These are phyloP conservation scores for Phaethon lepturus DNA, from an alignment of 2,113 vertebrate species.

Conservation along the genomic window DNA sequence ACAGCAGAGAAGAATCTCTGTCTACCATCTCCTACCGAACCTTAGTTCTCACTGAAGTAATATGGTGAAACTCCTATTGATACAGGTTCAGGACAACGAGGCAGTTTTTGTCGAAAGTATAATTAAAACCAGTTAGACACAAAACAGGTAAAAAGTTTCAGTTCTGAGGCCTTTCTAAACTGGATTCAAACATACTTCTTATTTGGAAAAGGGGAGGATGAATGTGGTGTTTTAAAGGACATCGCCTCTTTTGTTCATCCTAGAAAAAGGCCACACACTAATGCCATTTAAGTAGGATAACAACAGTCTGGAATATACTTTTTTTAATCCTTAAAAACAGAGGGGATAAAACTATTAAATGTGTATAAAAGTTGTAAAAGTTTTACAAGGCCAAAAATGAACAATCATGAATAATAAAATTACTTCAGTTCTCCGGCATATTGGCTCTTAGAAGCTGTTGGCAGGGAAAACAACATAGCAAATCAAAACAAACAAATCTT, in stretches of 20 bases:
- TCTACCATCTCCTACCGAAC: neutral
- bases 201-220: neutral
- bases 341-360: neutral
- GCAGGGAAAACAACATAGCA: constrained; percentile 27
- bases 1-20: neutral
- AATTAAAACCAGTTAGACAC: neutral
- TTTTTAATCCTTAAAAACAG: neutral
- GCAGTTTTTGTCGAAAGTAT: neutral
- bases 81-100: neutral
- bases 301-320: neutral
- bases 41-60: neutral
- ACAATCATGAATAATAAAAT: constrained; percentile 23
- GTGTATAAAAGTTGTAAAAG: neutral
- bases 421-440: constrained; percentile 45
- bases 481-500: constrained; percentile 53
- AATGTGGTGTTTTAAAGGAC: neutral
- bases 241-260: neutral
- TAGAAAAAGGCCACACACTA: neutral
- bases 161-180: neutral
- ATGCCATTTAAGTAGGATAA: neutral
- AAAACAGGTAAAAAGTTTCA: neutral
- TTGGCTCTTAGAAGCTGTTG: constrained; percentile 35
- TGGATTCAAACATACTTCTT: neutral
- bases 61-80: neutral
- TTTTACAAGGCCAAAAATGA: constrained; percentile 24